These are phyloP conservation scores for Bombus vancouverensis DNA, from an alignment of 1,140 invertebrate species.

Conservation along the genomic window DNA sequence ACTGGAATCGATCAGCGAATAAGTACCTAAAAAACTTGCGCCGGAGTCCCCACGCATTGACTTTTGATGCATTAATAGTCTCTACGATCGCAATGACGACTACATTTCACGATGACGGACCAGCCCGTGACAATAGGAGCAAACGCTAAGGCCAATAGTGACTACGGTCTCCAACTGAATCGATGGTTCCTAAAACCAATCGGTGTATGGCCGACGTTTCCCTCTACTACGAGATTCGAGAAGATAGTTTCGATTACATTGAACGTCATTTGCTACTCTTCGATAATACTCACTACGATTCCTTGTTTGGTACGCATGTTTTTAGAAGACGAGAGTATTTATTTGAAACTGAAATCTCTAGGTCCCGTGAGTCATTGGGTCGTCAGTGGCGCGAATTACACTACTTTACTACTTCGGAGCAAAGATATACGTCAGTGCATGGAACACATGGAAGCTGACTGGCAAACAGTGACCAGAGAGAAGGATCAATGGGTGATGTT, in stretches of 20 bases:
- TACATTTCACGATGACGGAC: not conserved
- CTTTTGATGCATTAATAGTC: not conserved
- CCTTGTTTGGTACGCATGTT: constrained; percentile 4
- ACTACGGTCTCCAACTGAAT: constrained; percentile 43
- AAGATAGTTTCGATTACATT: not conserved
- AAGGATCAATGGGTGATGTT: constrained; percentile 56
- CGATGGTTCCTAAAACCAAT: constrained; percentile 58
- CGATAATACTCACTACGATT: not conserved
- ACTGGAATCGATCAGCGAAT: not conserved
- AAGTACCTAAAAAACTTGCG: not conserved
- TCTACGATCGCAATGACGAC: not conserved
- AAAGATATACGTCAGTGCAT: constrained; percentile 49
- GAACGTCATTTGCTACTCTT: not conserved
- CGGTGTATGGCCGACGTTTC: constrained; percentile 41
- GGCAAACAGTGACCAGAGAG: not conserved
- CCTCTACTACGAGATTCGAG: not conserved
- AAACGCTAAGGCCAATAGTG: constrained; percentile 17
- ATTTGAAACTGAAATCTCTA: not conserved
- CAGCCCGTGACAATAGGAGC: not conserved
- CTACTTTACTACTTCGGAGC: not conserved
- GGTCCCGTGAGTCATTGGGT: constrained; percentile 50
- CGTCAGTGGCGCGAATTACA: constrained; percentile 44
- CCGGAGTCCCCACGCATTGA: not conserved
- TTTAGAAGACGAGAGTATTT: constrained; percentile 9
- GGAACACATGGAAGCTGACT: constrained; percentile 49